Base-by-base conservation (phyloP, 2,797 vertebrate species). In the Enteromius argenteus region DNA sequence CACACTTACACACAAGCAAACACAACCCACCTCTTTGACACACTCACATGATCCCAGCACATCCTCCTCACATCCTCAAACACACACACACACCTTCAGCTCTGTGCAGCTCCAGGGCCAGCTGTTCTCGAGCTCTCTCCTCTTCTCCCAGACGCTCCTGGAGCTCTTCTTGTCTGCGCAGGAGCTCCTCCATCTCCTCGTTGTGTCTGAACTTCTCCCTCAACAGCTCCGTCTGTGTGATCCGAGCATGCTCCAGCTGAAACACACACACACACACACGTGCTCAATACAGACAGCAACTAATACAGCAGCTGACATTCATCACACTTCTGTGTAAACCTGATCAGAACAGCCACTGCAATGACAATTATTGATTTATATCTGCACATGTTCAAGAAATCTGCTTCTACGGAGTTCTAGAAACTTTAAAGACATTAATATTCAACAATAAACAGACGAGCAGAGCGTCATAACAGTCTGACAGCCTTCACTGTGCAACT, bases 171-270 rank as follows among this genome's bases (percentile, higher is more conserved):
- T 98, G 98, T 90, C 95, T 96, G 90, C 90, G 95, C 39, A 96
- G 89, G 80, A 96, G 96, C 77, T 97, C 97, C 11, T 91, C 92
- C 30, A 96, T 96, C 93, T 99, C 97, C 90, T 96, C 93, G 23
- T 96, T 97, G 87, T 96, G 96, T 89, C 94, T 96, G 94, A 98
- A 97, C 39, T 97, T 98, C 88, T 99, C 97, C 82, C 94, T 95
- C 95, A 98, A 93, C 91, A 99, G 93, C 85, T 99, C 97, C 1
- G 98, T 99, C 93, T 99, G 96, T 75, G 98, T 96, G 87, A 97
- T 84, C 91, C 93, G 96, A 39, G 98, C 98, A 92, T 99, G 98
- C 90, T 99, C 97, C 69, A 99, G 94, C 98, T 99, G 90, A 69
- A 5, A 80, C 5, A 64, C 6, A 83, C 17, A 66, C 14, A 51